Conservation (phyloP, 2,888 invertebrate species). For the Nasonovia ribisnigri region DNA sequence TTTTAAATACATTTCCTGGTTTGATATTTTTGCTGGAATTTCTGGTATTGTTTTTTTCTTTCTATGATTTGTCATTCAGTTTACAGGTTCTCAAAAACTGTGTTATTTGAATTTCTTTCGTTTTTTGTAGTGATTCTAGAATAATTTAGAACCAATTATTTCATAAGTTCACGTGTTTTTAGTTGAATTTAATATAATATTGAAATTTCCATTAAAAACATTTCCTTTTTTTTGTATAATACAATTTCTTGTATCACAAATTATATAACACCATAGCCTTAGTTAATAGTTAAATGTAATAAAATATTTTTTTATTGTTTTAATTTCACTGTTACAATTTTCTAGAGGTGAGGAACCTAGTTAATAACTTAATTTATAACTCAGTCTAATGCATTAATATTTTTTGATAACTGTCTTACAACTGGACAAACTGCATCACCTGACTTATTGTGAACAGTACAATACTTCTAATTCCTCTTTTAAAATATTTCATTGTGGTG, state of each 20-base stretch:
- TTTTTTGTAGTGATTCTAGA: background rate
- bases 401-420: too few relatives aligned
- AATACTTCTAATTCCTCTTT: background rate
- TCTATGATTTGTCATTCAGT: rapidly evolving
- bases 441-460: too few relatives aligned
- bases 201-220: background rate
- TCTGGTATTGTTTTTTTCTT: background rate
- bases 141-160: background rate
- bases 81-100: background rate
- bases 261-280: too few relatives aligned
- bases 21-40: too few relatives aligned
- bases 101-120: background rate
- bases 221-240: background rate
- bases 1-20: too few relatives aligned
- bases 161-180: background rate
- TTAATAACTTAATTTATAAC: too few relatives aligned
- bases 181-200: background rate
- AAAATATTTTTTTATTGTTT: too few relatives aligned
- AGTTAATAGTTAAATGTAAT: too few relatives aligned
- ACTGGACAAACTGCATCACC: too few relatives aligned
- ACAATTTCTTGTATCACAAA: background rate
- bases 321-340: too few relatives aligned
- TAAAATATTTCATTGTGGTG: background rate
- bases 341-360: too few relatives aligned
- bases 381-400: too few relatives aligned